Base-by-base conservation (phyloP, 2,113 vertebrate species). In the Alethe diademata region DNA sequence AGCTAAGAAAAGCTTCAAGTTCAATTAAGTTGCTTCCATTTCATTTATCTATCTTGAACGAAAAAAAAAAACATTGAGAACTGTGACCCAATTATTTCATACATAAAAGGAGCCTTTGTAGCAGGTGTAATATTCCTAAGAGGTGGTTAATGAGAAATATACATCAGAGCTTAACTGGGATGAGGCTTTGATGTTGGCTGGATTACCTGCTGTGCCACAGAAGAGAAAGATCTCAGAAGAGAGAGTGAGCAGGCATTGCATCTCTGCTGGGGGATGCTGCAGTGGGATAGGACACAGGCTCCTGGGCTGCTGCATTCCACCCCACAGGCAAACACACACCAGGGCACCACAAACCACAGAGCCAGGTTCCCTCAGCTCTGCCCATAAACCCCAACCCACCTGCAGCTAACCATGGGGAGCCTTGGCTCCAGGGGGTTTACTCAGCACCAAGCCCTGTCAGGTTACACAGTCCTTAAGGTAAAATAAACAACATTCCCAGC, bases 91-190 rank as follows among this genome's bases (percentile, higher is more conserved):
- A 88, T 83, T 96, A 94, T 93, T 92, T 88, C 42, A 76, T 16
- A 88, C 71, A 94, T 92, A 80, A 95, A 96, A 97, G 86, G 67
- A 94, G 60, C 60, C 86, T 95, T 93, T 94, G 92, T 90, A 95
- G 91, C 79, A 84, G 64, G 92, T 90, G 29, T 29, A 90, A 94
- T 92, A 92, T 86, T 94, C 91, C 86, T 86, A 90, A 70, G 88
- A 94, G 11, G 33, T 90, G 75, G 40, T 70, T 94, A 95, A 95
- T 78, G 79, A 67, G 66, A 90, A 95, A 88, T 54, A 76, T 13
- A 76, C 61, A 78, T 88, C 56, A 90, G 88, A 94, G 60, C 42
- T 48, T 82, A 88, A 79, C 25, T 40, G 24, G 40, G 86, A 71
- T 2, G 31, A 90, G 47, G 28, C 92, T 96, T 96, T 97, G 95